Evolutionary conservation across 2,888 invertebrate species (phyloP), one percentile per base, ranked within the genome.

Genomic region (Tetanocera ferruginea): DNA sequence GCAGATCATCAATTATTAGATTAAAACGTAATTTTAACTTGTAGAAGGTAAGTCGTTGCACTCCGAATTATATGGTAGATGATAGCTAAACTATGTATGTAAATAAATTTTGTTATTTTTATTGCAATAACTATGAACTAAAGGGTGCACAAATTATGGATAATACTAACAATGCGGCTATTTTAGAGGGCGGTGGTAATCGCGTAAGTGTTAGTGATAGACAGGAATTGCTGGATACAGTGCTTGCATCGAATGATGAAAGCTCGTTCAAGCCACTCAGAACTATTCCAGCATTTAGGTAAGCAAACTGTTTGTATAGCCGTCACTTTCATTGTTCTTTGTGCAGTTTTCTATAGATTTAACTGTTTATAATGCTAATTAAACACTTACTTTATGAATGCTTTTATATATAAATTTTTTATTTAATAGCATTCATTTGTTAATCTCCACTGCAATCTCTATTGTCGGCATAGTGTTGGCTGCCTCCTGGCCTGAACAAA

Each of bases 251-350:
- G 0, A 84, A 86, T 72, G 80, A 85, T 31, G 86, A 86, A 73
- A 83, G 84, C 49, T 76, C 80, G 34, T 89, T 86, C 80, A 88
- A 86, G 72, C 83, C 85, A 23, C 75, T 90, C 49, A 88, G 87
- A 78, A 90, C 90, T 1, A 84, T 88, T 78, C 86, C 87, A 67
- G 85, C 84, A 72, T 88, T 88, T 84, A 88, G 89, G 90, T 90
- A 79, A 82, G 81, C 49, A 17, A 28, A 5, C 31, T 43, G 60
- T 49, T 66, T 69, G 6, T 76, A 43, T 62, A 60, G 3, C 6
- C 14, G 3, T 31, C 2, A 37, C 17, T 34, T 64, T 28, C 37
- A n/a, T 8, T 64, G 34, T 19, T 31, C 19, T 25, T 28, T 34
- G 66, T n/a, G 5, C 66, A 66, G 17, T 31, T 66, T 19, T n/a